These are phyloP conservation scores for Fissipunctia ypsillon DNA, from an alignment of 2,888 invertebrate species.

Conservation along the genomic window DNA sequence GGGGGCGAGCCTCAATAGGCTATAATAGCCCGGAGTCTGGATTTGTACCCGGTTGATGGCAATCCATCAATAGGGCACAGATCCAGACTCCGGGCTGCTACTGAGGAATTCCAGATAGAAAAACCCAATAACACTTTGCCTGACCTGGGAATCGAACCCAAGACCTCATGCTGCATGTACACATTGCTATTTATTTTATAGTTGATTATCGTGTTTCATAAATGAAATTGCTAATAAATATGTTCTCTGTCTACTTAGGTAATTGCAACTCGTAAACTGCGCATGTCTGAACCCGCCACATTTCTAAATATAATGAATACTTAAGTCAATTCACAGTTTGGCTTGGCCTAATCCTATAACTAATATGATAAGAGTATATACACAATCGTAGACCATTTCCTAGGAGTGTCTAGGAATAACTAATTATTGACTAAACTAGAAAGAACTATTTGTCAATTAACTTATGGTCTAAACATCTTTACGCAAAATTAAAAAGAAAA, in stretches of 20 bases:
- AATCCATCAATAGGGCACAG: neutral
- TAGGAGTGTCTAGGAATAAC: slow-evolving; percentile 70
- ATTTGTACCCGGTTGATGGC: too few relatives aligned
- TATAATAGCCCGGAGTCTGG: too few relatives aligned
- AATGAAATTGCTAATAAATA: neutral
- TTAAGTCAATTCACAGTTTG: slow-evolving; percentile 81
- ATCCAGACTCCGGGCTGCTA: neutral
- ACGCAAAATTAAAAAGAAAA: slow-evolving; percentile 16
- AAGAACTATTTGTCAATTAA: slow-evolving; percentile 65
- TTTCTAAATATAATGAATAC: slow-evolving; percentile 54
- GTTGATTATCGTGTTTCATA: neutral
- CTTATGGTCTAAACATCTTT: slow-evolving; percentile 54
- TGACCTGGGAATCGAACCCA: neutral
- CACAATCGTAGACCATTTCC: slow-evolving; percentile 73
- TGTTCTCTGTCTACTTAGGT: neutral
- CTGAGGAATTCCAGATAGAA: neutral
- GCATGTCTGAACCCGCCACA: slow-evolving; percentile 48
- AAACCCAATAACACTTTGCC: neutral
- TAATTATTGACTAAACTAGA: too few relatives aligned
- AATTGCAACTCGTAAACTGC: neutral
- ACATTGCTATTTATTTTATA: neutral
- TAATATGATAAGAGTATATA: slow-evolving; percentile 69
- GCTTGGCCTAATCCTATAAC: slow-evolving; percentile 78
- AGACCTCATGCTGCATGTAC: neutral
- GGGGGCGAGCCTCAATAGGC: neutral